Percentiles rank a stretch among this genome's conserved stretches.
These are phyloP conservation scores for Uloborus plumipes DNA, from an alignment of 2,888 invertebrate genomes.

Conservation along the genomic window DNA sequence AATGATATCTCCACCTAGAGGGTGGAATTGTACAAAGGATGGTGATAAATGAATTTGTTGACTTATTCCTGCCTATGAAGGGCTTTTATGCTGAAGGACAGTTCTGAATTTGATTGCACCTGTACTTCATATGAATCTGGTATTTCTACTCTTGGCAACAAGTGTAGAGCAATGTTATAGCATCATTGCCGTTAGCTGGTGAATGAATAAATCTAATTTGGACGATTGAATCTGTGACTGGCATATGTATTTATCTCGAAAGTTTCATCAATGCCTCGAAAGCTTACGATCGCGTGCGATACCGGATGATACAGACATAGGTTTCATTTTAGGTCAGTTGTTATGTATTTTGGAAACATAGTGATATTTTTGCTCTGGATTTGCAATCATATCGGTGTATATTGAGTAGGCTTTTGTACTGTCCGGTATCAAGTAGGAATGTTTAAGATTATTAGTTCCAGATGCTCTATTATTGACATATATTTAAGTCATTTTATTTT, in stretches of 20 bases:
- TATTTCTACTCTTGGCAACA: constrained; percentile 55
- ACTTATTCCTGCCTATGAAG: constrained; percentile 18
- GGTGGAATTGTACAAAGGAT: neutral
- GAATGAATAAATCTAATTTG: constrained; percentile 39
- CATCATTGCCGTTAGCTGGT: constrained; percentile 60
- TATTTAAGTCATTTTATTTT: constrained; percentile 61
- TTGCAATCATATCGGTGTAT: constrained; percentile 13
- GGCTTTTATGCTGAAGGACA: constrained; percentile 41
- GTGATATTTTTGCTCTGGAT: constrained; percentile 42
- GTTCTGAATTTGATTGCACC: constrained; percentile 54
- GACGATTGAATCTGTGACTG: constrained; percentile 20
- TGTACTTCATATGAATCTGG: constrained; percentile 58
- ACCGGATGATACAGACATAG: constrained; percentile 47
- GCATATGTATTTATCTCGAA: constrained; percentile 49
- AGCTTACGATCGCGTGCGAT: constrained; percentile 28
- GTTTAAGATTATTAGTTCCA: constrained; percentile 54
- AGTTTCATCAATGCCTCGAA: constrained; percentile 37
- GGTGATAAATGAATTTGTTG: neutral
- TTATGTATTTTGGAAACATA: constrained; percentile 30
- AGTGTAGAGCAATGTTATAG: constrained; percentile 57
- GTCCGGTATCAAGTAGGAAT: constrained; percentile 52
- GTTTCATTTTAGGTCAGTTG: constrained; percentile 41
- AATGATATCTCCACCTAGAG: constrained; percentile 67
- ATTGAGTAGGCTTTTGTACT: constrained; percentile 25
- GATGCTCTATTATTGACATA: constrained; percentile 54